Evolutionary conservation across 1,140 invertebrate genomes (phyloP).

Genomic region (Aporrectodea caliginosa): DNA sequence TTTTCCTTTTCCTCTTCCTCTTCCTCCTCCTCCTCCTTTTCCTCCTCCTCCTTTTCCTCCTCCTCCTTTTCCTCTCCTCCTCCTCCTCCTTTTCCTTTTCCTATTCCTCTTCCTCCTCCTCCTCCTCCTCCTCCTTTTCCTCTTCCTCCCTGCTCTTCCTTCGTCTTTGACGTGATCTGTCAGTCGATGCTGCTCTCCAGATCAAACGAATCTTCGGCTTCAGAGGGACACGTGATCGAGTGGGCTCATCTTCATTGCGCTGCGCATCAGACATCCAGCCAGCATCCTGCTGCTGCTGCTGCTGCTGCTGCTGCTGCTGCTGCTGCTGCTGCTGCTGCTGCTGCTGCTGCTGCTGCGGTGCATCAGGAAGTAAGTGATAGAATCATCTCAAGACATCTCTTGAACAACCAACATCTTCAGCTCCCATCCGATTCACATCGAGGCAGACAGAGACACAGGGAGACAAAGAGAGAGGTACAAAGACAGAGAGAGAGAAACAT

Average conservation of each 20-base stretch:
- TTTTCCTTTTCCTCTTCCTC: constrained; percentile 19
- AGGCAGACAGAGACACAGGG: too few relatives aligned
- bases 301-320: background rate
- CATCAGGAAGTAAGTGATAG: background rate
- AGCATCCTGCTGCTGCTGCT: background rate
- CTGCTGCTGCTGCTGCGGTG: too few relatives aligned
- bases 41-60: background rate
- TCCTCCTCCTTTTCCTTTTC: constrained; percentile 3
- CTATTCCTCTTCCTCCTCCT: too few relatives aligned
- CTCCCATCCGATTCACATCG: background rate
- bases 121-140: background rate
- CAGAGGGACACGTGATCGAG: constrained; percentile 10
- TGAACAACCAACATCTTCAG: background rate
- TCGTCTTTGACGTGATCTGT: too few relatives aligned
- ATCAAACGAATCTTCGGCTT: background rate
- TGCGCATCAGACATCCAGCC: background rate
- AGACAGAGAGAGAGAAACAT: too few relatives aligned
- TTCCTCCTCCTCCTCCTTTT: constrained; percentile 14
- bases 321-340: too few relatives aligned
- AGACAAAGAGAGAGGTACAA: too few relatives aligned
- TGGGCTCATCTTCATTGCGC: background rate
- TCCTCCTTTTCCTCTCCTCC: constrained; percentile 14
- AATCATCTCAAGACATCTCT: background rate
- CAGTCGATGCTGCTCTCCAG: too few relatives aligned
- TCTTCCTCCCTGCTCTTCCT: too few relatives aligned